Evolutionary conservation across 2,888 invertebrate genomes (phyloP).

Genomic region (Netelia fuscicornis): DNA sequence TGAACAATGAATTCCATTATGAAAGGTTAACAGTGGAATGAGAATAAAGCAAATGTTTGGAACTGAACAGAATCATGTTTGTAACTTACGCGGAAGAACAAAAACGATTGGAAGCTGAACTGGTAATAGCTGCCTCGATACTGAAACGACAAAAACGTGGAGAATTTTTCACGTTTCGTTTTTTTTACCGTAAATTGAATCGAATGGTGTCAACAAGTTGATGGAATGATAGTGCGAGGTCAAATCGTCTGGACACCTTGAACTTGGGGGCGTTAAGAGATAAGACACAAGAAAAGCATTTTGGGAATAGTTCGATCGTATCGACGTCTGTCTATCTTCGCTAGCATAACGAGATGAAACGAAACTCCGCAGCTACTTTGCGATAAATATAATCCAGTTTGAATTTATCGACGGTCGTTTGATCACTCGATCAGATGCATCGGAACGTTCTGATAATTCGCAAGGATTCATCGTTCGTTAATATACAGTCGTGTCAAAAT

Average conservation of each 20-base stretch:
- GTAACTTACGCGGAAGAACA: background rate
- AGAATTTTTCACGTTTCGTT: background rate
- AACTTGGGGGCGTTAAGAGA: slow-evolving; percentile 18
- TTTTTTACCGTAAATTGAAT: slow-evolving; percentile 11
- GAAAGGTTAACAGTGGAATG: too few relatives aligned
- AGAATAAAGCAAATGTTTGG: too few relatives aligned
- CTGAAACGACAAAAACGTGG: slow-evolving; percentile 2
- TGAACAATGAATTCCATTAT: too few relatives aligned
- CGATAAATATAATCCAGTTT: background rate
- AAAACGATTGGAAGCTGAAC: background rate
- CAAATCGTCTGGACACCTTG: slow-evolving; percentile 5
- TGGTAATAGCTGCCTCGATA: background rate
- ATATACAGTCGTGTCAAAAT: too few relatives aligned
- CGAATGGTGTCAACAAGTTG: background rate
- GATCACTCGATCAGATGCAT: background rate
- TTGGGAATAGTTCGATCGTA: background rate
- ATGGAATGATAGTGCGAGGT: slow-evolving; percentile 11
- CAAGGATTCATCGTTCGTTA: too few relatives aligned
- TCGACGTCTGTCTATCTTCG: background rate
- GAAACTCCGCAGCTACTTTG: background rate
- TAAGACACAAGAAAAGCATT: background rate
- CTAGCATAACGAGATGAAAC: slow-evolving; percentile 18
- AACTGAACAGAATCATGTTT: too few relatives aligned
- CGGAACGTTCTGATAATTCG: too few relatives aligned
- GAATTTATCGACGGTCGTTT: background rate